Conservation (phyloP, 2,797 vertebrate genomes). For the Natrix natrix region DNA sequence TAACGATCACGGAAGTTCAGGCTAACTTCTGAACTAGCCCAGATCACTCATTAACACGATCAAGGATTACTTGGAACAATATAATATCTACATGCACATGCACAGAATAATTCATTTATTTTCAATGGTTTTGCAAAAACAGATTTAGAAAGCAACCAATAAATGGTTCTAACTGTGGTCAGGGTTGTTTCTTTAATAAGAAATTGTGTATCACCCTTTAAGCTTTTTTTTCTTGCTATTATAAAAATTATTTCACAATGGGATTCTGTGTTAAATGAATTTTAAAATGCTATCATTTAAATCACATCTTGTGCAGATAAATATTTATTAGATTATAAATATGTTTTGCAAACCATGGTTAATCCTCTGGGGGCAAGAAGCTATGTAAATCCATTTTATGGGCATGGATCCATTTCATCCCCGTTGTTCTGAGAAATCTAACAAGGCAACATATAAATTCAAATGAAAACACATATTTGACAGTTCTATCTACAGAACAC, state of each 20-base stretch:
- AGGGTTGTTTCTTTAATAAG: background rate
- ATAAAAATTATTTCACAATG: conserved; percentile 34
- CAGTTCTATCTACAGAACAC: conserved; percentile 1
- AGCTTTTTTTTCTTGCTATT: conserved; percentile 8
- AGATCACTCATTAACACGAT: background rate
- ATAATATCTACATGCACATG: background rate
- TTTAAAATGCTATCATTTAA: conserved; percentile 43
- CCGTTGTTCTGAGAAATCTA: conserved; percentile 27
- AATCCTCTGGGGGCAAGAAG: conserved; percentile 19
- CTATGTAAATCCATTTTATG: conserved; percentile 31
- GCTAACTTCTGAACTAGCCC: background rate
- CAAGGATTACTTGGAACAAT: background rate
- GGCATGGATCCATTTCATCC: background rate
- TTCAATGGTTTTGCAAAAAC: background rate
- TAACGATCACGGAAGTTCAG: background rate
- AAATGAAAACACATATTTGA: conserved; percentile 39
- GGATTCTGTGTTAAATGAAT: conserved; percentile 29
- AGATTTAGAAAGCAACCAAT: background rate
- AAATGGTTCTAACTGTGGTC: background rate
- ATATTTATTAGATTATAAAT: conserved; percentile 38
- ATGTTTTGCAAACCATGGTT: conserved; percentile 32
- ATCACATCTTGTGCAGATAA: conserved; percentile 31
- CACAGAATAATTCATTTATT: background rate
- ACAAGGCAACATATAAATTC: conserved; percentile 38
- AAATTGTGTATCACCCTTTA: conserved; percentile 14